Percentiles rank a stretch among this genome's conserved stretches.
Conservation (phyloP, 2,113 vertebrate genomes). For the Siphamia tubifer region DNA sequence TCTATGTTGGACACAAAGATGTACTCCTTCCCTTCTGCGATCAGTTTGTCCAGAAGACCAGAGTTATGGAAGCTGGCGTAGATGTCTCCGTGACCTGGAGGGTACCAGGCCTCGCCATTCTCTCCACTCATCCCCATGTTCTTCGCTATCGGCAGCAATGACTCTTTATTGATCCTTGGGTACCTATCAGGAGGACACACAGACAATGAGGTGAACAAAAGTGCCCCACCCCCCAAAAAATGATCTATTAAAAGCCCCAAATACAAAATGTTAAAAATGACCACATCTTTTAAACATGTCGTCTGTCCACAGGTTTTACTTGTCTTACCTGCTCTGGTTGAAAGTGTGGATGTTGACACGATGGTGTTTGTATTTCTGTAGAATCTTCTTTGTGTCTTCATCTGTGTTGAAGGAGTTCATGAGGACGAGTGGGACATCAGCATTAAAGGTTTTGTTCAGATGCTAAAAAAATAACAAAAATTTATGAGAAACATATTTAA, state of each 20-base stretch:
- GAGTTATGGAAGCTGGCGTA: conserved; percentile 95
- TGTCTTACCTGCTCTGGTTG: conserved; percentile 97
- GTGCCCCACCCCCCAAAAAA: not conserved
- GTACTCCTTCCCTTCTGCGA: conserved; percentile 92
- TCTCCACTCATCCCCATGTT: conserved; percentile 85
- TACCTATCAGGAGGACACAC: conserved; percentile 78
- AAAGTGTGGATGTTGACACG: conserved; percentile 95
- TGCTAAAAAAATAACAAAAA: conserved; percentile 75
- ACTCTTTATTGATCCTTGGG: conserved; percentile 95
- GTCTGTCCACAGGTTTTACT: too few relatives aligned
- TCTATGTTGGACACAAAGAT: conserved; percentile 99
- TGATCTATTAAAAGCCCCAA: too few relatives aligned
- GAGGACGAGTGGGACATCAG: conserved; percentile 92
- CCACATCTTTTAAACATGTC: too few relatives aligned
- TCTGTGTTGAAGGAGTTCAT: conserved; percentile 99
- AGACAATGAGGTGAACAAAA: too few relatives aligned
- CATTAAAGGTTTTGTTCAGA: conserved; percentile 91
- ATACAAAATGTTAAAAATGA: too few relatives aligned
- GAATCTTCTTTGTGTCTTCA: conserved; percentile 97
- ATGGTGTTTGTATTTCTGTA: conserved; percentile 96
- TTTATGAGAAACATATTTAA: too few relatives aligned
- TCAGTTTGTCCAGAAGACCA: conserved; percentile 88
- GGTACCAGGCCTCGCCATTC: conserved; percentile 93
- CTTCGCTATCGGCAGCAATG: conserved; percentile 91
- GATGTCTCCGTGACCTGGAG: conserved; percentile 94